Percentiles rank a stretch among this genome's conserved stretches.
Evolutionary conservation across 2,888 invertebrate species (phyloP).

Genomic region (Stramonita haemastoma): DNA sequence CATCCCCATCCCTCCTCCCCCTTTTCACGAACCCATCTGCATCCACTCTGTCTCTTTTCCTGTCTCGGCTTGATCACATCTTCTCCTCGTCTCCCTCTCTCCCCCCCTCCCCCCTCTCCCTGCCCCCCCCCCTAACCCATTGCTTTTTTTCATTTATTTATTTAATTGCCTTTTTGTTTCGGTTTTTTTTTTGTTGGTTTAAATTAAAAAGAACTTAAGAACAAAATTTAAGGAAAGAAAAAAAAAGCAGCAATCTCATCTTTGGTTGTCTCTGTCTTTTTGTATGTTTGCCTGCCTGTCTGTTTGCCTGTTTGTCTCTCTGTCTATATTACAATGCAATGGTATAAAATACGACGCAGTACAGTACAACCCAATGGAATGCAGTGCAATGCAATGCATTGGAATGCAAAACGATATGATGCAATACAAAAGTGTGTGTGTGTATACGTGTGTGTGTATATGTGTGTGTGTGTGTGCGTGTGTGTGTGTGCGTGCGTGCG

Average conservation of each 20-base stretch:
- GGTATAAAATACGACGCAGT: too few relatives aligned
- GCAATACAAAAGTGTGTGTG: too few relatives aligned
- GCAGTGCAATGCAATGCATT: too few relatives aligned
- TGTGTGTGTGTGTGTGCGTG: too few relatives aligned
- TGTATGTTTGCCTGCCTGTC: neutral
- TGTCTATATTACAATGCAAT: neutral
- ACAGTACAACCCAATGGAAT: too few relatives aligned
- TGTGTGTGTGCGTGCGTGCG: too few relatives aligned
- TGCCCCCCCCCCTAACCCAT: neutral
- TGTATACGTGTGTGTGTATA: too few relatives aligned
- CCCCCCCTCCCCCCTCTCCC: neutral
- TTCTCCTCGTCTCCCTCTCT: neutral
- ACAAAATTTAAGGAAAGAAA: neutral
- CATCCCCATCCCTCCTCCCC: too few relatives aligned
- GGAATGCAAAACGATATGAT: too few relatives aligned
- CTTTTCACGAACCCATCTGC: neutral
- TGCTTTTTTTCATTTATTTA: neutral
- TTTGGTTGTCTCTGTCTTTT: neutral
- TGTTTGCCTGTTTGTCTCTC: neutral
- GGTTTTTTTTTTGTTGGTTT: neutral
- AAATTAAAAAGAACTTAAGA: neutral
- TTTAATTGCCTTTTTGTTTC: neutral
- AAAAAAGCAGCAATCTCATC: neutral
- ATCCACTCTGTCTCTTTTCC: conserved; percentile 12
- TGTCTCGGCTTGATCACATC: neutral